These are phyloP conservation scores for Drosophila biarmipes DNA, from an alignment of 1,140 invertebrate species.

Conservation along the genomic window DNA sequence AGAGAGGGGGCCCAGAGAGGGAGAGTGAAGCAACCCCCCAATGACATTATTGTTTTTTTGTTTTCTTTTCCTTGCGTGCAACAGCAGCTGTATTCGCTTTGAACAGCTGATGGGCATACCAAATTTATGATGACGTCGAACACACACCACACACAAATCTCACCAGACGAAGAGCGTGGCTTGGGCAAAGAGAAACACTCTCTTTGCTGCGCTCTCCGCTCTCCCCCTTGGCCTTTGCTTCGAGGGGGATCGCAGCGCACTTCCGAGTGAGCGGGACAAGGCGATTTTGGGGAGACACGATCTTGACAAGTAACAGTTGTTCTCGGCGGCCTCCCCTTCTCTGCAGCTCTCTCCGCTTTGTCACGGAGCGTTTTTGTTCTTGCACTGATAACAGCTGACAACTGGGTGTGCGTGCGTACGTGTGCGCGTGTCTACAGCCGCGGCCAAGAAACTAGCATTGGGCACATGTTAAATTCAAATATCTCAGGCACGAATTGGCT, in stretches of 20 bases:
- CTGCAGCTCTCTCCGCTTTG: conserved; percentile 14
- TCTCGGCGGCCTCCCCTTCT: conserved; percentile 16
- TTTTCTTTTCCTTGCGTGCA: conserved; percentile 1
- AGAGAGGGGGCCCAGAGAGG: neutral
- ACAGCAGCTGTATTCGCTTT: conserved; percentile 67
- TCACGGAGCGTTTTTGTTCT: conserved; percentile 21
- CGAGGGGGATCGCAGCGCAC: conserved; percentile 25
- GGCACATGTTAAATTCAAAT: neutral
- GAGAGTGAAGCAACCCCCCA: conserved; percentile 44
- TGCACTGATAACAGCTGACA: conserved; percentile 46
- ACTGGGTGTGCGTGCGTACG: conserved; percentile 10
- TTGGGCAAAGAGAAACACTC: neutral
- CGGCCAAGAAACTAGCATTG: neutral
- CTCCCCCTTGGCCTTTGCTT: conserved; percentile 1
- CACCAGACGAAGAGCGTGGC: neutral
- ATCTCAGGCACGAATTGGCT: neutral
- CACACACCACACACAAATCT: conserved; percentile 34
- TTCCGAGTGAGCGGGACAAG: conserved; percentile 39
- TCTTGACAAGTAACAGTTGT: conserved; percentile 47
- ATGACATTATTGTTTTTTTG: conserved; percentile 37
- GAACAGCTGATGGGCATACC: conserved; percentile 74
- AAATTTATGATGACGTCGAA: conserved; percentile 66
- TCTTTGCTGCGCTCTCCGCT: neutral
- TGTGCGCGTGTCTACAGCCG: conserved; percentile 1
- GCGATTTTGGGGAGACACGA: conserved; percentile 24